phyloP scores from a whole-genome alignment of 2,888 invertebrate species.

The Andrena haemorrhoa region DNA sequence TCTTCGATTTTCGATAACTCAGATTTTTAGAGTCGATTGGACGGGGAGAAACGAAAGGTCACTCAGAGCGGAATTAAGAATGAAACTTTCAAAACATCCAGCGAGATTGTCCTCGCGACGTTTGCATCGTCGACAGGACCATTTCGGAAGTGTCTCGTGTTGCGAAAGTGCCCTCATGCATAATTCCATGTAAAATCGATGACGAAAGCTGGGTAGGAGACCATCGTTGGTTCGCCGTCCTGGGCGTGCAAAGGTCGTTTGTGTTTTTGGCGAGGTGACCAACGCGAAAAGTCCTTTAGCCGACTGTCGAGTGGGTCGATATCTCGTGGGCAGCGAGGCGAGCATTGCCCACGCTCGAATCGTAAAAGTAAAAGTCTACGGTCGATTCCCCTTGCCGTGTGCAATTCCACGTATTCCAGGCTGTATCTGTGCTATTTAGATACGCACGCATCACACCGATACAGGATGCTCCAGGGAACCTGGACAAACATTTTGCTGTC shows the following conservation, averaged over 20 bases:
- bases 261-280: conserved; percentile 33
- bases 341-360: conserved; percentile 75
- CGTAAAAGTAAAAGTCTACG: conserved; percentile 80
- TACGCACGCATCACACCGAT: background rate
- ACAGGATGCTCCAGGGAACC: conserved; percentile 5
- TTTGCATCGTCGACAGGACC: background rate
- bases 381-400: conserved; percentile 55
- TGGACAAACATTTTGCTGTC: too few relatives aligned
- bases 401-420: conserved; percentile 40
- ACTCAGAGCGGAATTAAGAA: background rate
- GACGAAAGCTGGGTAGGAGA: conserved; percentile 15
- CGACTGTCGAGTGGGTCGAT: conserved; percentile 73
- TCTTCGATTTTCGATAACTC: conserved; percentile 6
- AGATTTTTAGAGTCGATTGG: background rate
- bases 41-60: background rate
- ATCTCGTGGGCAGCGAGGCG: conserved; percentile 75
- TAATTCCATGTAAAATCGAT: conserved; percentile 35
- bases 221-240: background rate
- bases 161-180: conserved; percentile 29
- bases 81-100: background rate
- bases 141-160: background rate
- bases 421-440: background rate
- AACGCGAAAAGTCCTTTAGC: conserved; percentile 50
- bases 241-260: conserved; percentile 18
- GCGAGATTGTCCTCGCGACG: background rate